Evolutionary conservation across 2,888 invertebrate genomes (phyloP).

Genomic region (Chloromyia formosa): DNA sequence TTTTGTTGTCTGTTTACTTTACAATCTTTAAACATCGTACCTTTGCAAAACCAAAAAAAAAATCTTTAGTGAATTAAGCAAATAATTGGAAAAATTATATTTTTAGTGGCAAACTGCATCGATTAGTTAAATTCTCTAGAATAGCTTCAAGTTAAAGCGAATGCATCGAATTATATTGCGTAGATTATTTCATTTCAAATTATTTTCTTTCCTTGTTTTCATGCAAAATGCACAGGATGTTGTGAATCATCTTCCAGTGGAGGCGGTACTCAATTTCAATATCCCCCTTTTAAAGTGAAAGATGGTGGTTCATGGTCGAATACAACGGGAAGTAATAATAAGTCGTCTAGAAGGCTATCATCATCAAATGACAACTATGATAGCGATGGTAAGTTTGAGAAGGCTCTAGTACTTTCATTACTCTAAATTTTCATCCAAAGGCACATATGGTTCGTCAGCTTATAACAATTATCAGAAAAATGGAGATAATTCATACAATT

Average conservation of each 20-base stretch:
- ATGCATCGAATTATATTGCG: too few species aligned
- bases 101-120: too few species aligned
- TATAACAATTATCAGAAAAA: constrained; percentile 88
- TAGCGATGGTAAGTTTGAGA: constrained; percentile 46
- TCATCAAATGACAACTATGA: constrained; percentile 48
- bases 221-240: constrained; percentile 67
- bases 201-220: not conserved
- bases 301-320: constrained; percentile 85
- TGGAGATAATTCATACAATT: constrained; percentile 80
- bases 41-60: too few species aligned
- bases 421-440: not conserved
- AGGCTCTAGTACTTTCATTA: not conserved
- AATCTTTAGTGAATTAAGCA: too few species aligned
- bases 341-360: constrained; percentile 42
- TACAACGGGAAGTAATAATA: constrained; percentile 65
- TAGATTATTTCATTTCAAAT: too few species aligned
- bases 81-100: too few species aligned
- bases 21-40: not conserved
- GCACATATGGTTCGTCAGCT: constrained; percentile 60
- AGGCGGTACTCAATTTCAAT: constrained; percentile 77
- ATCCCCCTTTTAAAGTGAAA: constrained; percentile 90
- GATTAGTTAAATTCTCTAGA: too few species aligned
- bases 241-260: constrained; percentile 72
- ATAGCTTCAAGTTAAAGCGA: too few species aligned
- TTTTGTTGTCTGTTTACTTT: not conserved